phyloP scores from a whole-genome alignment of 2,113 vertebrate genomes.

The Nothobranchius furzeri region DNA sequence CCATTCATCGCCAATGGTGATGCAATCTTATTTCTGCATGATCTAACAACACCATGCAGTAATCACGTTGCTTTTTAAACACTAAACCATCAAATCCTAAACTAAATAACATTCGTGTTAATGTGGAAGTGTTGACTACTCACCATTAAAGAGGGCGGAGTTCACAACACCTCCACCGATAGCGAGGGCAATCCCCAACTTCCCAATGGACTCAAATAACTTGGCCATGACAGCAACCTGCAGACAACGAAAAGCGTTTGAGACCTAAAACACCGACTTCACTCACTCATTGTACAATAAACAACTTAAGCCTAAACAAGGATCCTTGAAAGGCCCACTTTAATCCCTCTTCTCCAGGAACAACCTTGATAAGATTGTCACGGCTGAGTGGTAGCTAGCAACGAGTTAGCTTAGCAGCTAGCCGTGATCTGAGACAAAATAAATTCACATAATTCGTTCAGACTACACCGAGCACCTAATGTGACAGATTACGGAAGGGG shows the following conservation, averaged over 20 bases:
- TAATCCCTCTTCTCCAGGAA: neutral
- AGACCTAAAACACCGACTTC: neutral
- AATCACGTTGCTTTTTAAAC: too few species aligned
- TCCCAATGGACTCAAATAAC: slow-evolving; percentile 91
- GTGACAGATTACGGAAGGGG: fast-evolving
- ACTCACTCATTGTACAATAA: neutral
- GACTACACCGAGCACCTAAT: fast-evolving
- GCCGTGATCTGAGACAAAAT: neutral
- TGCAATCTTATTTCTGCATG: too few species aligned
- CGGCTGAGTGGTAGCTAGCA: slow-evolving; percentile 39
- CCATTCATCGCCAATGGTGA: too few species aligned
- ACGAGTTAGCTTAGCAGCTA: slow-evolving; percentile 22
- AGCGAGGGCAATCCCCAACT: slow-evolving; percentile 91
- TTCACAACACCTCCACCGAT: slow-evolving; percentile 91
- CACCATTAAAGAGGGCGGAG: slow-evolving; percentile 95
- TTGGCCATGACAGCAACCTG: slow-evolving; percentile 80
- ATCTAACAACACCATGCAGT: too few species aligned
- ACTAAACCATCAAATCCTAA: too few species aligned
- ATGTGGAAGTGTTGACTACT: slow-evolving; percentile 41
- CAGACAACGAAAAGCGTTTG: neutral
- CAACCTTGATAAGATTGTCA: slow-evolving; percentile 30
- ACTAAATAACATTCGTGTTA: too few species aligned
- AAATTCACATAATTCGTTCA: neutral
- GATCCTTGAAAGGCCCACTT: neutral
- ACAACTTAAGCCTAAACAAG: neutral